A percentile compares a stretch with the other conserved stretches of the same genome.
Conservation (phyloP, 1,140 invertebrate species). For the Lucilia cuprina region DNA sequence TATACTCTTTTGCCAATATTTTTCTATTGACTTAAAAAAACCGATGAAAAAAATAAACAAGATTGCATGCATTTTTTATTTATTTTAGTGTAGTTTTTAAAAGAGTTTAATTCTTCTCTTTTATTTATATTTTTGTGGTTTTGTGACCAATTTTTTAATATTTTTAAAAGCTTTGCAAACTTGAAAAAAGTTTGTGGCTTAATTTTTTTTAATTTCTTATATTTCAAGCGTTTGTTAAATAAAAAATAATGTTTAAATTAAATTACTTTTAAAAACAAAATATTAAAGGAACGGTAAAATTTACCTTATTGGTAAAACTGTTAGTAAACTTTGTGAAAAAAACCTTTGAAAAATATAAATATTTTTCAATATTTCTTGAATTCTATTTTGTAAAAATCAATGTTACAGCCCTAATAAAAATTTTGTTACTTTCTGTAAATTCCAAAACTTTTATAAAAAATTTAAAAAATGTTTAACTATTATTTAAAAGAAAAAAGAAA, state of each 20-base stretch:
- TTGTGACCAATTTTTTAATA: constrained; percentile 32
- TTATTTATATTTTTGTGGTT: constrained; percentile 14
- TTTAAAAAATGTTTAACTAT: too few relatives aligned
- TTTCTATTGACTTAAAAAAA: neutral
- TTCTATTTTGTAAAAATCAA: too few relatives aligned
- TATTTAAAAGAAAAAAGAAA: too few relatives aligned
- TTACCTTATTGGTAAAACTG: too few relatives aligned
- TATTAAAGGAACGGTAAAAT: too few relatives aligned
- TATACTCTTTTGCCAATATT: neutral
- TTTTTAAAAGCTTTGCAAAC: constrained; percentile 30
- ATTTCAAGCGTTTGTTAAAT: neutral
- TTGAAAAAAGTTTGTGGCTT: neutral
- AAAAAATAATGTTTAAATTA: neutral
- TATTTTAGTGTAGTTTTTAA: constrained; percentile 29
- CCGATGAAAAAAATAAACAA: neutral
- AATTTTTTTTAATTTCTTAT: neutral
- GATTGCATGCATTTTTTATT: constrained; percentile 32
- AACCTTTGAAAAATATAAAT: too few relatives aligned
- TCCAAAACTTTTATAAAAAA: too few relatives aligned
- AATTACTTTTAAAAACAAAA: neutral
- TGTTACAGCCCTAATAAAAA: too few relatives aligned
- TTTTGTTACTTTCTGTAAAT: too few relatives aligned
- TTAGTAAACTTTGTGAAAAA: too few relatives aligned
- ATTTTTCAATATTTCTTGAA: too few relatives aligned
- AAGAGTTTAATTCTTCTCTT: constrained; percentile 11